Base-by-base conservation (phyloP, 2,113 vertebrate species). In the Mobula birostris region DNA sequence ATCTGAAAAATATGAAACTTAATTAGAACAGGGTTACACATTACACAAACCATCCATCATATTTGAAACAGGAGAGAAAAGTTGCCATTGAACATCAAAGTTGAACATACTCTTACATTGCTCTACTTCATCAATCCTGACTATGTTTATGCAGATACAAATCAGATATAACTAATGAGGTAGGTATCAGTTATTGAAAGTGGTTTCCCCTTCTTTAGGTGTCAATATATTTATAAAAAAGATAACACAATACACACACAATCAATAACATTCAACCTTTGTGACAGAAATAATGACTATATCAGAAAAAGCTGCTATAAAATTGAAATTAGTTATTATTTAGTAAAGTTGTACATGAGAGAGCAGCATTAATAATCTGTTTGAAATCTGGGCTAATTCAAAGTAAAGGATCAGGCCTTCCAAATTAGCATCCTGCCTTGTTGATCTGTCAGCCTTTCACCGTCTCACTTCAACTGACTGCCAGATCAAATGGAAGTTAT, bases 361-460 rank as follows among this genome's bases (percentile, higher is more conserved):
- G 5, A 24, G 24, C 24, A 93, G 19, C 19, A 92, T 92, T 36
- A 72, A 21, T 72, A 91, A 36, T 68, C 61, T 66, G 63, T 29
- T 63, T 70, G 32, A 70, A 40, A 48, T 56, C 36, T 74, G 11
- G 12, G 36, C 9, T 36, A 93, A 27, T 74, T 93, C 21, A 68
- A 93, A 21, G 66, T 74, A 48, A 93, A 93, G 70, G 36, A 93
- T 21, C 32, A 40, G 24, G 2, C 70, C 8, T 93, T n/a, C 29
- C 85, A 93, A 74, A 76, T 40, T 76, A 74, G 36, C 21, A 76
- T 7, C 27, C 72, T 93, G 5, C 68, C 29, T 32, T 48, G 36
- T 93, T 93, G 24, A 40, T 92, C 32, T n/a, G 70, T 48, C 70
- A 93, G 90, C 68, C 21, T 48, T 76, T 48, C 91, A 93, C 36